Conservation (phyloP, 2,797 vertebrate species). For the Harpia harpyja region DNA sequence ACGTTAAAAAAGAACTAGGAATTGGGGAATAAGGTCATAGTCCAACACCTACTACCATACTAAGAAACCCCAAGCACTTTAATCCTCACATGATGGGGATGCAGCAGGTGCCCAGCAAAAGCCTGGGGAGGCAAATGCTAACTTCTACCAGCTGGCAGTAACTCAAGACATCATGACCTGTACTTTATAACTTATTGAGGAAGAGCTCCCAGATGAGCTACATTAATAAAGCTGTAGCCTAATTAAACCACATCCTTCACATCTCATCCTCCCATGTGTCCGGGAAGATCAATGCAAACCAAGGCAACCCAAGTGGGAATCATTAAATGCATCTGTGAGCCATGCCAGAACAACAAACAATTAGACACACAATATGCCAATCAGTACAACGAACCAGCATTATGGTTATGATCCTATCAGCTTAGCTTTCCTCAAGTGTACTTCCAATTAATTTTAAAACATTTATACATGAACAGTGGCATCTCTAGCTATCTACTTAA, state of each 20-base stretch:
- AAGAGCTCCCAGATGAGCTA: slow-evolving; percentile 11
- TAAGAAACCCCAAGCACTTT: background rate
- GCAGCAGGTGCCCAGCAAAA: background rate
- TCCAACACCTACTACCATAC: fast-evolving
- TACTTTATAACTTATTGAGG: background rate
- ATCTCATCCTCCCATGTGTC: background rate
- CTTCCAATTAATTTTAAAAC: slow-evolving; percentile 52
- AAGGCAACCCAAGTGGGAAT: slow-evolving; percentile 33
- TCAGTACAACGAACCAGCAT: slow-evolving; percentile 52
- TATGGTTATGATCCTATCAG: slow-evolving; percentile 25
- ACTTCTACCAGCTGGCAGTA: background rate
- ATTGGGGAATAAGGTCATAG: background rate
- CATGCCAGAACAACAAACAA: slow-evolving; percentile 50
- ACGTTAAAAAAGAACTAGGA: background rate
- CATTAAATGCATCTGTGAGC: slow-evolving; percentile 39
- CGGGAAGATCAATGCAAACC: slow-evolving; percentile 40
- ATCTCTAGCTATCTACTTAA: slow-evolving; percentile 32
- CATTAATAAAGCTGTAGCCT: slow-evolving; percentile 38
- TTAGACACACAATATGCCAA: slow-evolving; percentile 38
- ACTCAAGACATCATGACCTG: background rate
- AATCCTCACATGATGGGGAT: background rate
- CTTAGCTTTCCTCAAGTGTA: slow-evolving; percentile 26
- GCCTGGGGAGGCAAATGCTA: background rate
- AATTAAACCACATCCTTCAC: slow-evolving; percentile 40
- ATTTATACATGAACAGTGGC: background rate